These are phyloP conservation scores for Drosophila murphyi DNA, from an alignment of 1,140 invertebrate genomes.

Conservation along the genomic window DNA sequence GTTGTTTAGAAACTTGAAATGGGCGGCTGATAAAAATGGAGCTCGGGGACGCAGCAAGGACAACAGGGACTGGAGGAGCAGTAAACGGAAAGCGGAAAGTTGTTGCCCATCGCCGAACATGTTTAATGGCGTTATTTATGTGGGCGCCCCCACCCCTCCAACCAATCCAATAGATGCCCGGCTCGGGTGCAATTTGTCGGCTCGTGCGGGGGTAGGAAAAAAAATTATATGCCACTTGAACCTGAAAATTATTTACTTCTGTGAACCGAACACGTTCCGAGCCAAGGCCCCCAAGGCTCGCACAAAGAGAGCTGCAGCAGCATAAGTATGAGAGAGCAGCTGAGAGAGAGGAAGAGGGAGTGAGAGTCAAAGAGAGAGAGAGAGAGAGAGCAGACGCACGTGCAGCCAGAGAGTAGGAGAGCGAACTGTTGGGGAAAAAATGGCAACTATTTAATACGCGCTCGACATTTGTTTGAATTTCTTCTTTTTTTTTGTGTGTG, in stretches of 20 bases:
- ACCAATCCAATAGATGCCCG: conserved; percentile 12
- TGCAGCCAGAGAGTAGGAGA: not conserved
- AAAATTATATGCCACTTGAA: conserved; percentile 77
- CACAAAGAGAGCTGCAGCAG: not conserved
- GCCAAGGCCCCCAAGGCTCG: conserved; percentile 31
- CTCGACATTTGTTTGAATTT: conserved; percentile 58
- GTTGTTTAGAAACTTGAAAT: conserved; percentile 75
- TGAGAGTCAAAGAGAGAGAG: not conserved
- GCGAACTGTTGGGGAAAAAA: conserved; percentile 49
- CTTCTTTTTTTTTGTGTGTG: conserved; percentile 40
- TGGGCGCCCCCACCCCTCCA: conserved; percentile 23
- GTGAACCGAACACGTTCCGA: conserved; percentile 34
- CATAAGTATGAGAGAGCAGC: not conserved
- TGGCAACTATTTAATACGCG: conserved; percentile 80
- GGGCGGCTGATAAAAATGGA: conserved; percentile 72
- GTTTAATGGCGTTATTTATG: conserved; percentile 82
- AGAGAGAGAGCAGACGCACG: conserved; percentile 12
- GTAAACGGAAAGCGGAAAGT: conserved; percentile 9
- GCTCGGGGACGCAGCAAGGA: conserved; percentile 21
- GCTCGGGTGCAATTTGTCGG: conserved; percentile 68
- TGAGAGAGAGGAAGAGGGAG: not conserved
- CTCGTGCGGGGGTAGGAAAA: conserved; percentile 25
- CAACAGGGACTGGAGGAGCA: not conserved
- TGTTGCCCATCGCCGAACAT: conserved; percentile 65
- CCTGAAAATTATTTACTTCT: conserved; percentile 80